Conservation (phyloP, 2,113 vertebrate genomes). For the Camelus bactrianus region DNA sequence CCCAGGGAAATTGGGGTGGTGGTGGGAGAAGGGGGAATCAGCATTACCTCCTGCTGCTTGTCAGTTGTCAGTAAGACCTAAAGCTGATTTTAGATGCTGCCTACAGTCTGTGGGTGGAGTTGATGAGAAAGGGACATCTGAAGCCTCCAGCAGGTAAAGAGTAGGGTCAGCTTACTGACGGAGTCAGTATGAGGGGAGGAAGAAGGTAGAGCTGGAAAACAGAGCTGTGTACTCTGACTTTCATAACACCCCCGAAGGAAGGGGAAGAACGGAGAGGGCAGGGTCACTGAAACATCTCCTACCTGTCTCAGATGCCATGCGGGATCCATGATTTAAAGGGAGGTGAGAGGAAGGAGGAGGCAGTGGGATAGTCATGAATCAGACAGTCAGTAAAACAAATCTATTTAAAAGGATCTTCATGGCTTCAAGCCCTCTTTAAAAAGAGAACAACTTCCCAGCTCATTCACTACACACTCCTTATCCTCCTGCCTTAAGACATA, state of each 20-base stretch:
- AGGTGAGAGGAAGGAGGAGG: constrained; percentile 18
- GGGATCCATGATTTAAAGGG: not conserved
- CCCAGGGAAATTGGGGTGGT: constrained; percentile 75
- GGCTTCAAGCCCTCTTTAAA: constrained; percentile 21
- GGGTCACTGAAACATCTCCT: not conserved
- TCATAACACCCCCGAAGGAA: not conserved
- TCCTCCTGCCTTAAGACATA: not conserved
- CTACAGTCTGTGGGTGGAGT: constrained; percentile 71
- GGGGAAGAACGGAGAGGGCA: not conserved
- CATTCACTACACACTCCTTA: not conserved
- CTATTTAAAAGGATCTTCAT: not conserved
- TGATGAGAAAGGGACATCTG: constrained; percentile 63
- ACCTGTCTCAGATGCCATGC: not conserved
- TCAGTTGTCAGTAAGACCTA: constrained; percentile 78
- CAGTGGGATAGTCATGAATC: not conserved
- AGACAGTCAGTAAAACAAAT: constrained; percentile 10
- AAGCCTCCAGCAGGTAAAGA: constrained; percentile 34
- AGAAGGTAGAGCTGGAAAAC: constrained; percentile 16
- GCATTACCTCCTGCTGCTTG: constrained; percentile 72
- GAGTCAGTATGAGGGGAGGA: not conserved
- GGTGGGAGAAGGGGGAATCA: constrained; percentile 73
- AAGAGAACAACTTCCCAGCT: constrained; percentile 1
- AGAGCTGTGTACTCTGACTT: not conserved
- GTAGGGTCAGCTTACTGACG: not conserved
- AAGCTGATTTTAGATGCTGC: constrained; percentile 75